Evolutionary conservation across 2,797 vertebrate species (phyloP).

Genomic region (Euphonia xanthogaster): DNA sequence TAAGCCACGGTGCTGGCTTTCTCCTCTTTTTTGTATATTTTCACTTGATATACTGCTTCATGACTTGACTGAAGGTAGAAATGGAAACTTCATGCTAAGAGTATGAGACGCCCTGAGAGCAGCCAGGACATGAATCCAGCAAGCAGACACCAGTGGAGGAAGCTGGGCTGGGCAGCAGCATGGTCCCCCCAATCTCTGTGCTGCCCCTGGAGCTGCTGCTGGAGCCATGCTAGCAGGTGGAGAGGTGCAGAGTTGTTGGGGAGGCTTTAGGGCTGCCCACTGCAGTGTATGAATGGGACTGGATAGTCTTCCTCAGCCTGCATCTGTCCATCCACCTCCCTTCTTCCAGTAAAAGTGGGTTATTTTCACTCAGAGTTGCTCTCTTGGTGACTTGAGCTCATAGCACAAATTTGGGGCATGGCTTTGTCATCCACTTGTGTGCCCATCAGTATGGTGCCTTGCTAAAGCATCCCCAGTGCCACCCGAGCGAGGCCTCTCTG

Average conservation of each 20-base stretch:
- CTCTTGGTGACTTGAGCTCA: not conserved
- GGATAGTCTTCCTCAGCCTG: not conserved
- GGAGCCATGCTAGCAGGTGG: not conserved
- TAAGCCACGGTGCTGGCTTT: not conserved
- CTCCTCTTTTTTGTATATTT: not conserved
- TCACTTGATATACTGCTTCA: not conserved
- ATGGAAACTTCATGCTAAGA: not conserved
- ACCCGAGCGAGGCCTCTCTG: fast-evolving
- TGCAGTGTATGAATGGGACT: not conserved
- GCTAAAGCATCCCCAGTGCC: not conserved
- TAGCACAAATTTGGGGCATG: not conserved
- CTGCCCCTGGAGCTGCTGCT: not conserved
- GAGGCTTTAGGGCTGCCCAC: not conserved
- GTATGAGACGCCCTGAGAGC: not conserved
- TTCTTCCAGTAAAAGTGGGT: not conserved
- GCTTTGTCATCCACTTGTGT: not conserved
- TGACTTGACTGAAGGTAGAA: not conserved
- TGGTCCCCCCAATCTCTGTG: not conserved
- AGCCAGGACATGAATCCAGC: not conserved
- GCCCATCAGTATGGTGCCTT: fast-evolving
- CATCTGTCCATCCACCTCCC: not conserved
- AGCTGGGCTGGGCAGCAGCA: not conserved
- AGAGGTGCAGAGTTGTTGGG: not conserved
- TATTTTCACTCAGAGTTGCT: not conserved
- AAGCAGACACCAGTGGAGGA: not conserved